Evolutionary conservation across 2,888 invertebrate genomes (phyloP).

Genomic region (Catonia carolina): DNA sequence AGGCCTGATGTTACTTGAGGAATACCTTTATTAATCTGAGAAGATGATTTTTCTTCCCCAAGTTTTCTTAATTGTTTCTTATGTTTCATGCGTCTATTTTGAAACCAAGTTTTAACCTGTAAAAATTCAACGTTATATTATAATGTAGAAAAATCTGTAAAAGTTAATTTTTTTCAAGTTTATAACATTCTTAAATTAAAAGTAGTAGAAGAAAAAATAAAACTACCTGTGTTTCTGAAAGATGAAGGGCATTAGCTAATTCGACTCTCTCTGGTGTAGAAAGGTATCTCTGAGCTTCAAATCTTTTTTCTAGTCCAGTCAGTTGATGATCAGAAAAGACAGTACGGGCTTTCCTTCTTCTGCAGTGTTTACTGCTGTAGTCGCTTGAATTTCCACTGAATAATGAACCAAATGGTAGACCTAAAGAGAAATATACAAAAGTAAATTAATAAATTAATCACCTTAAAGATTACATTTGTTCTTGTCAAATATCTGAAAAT

Average conservation of each 20-base stretch:
- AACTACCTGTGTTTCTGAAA: conserved; percentile 75
- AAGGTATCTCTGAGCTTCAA: conserved; percentile 89
- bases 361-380: conserved; percentile 80
- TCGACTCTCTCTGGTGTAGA: conserved; percentile 96
- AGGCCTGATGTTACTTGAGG: neutral
- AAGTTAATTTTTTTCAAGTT: neutral
- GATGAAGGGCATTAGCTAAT: conserved; percentile 81
- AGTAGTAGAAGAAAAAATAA: neutral
- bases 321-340: conserved; percentile 64
- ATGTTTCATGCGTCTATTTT: conserved; percentile 94
- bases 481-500: too few relatives aligned
- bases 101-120: conserved; percentile 97
- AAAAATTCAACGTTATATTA: conserved; percentile 27
- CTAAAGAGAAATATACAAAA: conserved; percentile 17
- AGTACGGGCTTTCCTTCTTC: conserved; percentile 92
- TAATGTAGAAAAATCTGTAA: neutral
- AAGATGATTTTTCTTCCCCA: conserved; percentile 44
- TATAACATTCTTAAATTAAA: neutral
- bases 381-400: conserved; percentile 59
- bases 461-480: too few relatives aligned
- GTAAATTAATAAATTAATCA: too few relatives aligned
- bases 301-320: conserved; percentile 85
- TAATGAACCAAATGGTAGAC: conserved; percentile 44
- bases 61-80: conserved; percentile 81
- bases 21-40: neutral